These are phyloP conservation scores for Agonum fuliginosum DNA, from an alignment of 2,888 invertebrate species.

Conservation along the genomic window DNA sequence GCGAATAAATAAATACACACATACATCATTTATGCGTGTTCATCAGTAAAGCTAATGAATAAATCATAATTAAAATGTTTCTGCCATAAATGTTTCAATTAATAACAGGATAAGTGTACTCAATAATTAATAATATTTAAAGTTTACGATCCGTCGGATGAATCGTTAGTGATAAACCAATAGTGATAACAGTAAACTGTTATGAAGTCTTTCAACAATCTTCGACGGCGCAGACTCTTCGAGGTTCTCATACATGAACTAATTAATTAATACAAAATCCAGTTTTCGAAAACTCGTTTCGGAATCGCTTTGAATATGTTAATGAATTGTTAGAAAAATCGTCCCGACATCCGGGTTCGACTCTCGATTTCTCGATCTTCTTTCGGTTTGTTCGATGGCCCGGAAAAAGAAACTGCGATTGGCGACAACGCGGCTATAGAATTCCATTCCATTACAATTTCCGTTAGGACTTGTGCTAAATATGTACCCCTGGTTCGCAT, in stretches of 20 bases:
- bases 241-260: conserved; percentile 23
- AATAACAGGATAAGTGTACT: conserved; percentile 53
- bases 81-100: conserved; percentile 55
- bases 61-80: conserved; percentile 57
- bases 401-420: conserved; percentile 44
- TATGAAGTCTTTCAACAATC: not conserved
- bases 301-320: conserved; percentile 23
- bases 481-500: conserved; percentile 36
- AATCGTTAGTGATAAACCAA: not conserved
- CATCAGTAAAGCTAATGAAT: conserved; percentile 40
- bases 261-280: conserved; percentile 40
- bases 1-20: conserved; percentile 27
- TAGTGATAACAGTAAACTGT: conserved; percentile 3
- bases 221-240: not conserved
- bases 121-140: conserved; percentile 58
- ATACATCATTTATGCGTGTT: conserved; percentile 30
- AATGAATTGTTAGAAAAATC: conserved; percentile 40
- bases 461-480: conserved; percentile 51
- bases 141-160: conserved; percentile 54
- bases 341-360: conserved; percentile 28
- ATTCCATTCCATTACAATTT: conserved; percentile 49
- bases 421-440: conserved; percentile 24
- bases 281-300: conserved; percentile 41
- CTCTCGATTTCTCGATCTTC: not conserved
- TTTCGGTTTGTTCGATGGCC: conserved; percentile 48